Base-by-base conservation (phyloP, 2,113 vertebrate species). In the Barbus barbus region DNA sequence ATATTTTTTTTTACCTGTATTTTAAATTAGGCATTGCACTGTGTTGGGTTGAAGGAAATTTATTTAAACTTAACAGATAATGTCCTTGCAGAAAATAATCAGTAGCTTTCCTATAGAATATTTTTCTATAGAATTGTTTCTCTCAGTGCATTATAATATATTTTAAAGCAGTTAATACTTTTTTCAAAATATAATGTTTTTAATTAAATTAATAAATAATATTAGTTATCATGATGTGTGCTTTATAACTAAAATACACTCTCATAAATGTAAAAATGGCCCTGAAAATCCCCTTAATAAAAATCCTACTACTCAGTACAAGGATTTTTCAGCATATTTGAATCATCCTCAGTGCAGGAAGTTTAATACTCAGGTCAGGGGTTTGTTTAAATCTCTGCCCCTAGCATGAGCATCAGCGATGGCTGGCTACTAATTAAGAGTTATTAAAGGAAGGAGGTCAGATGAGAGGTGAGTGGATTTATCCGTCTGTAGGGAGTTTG, bases 401-500 rank as follows among this genome's bases (percentile, higher is more conserved):
- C 22, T 7, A 44, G 38, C 3, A n/a, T 41, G 67, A 71, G 67
- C 9, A 41, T 0, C 5, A 36, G 33, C 4, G 12, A 44, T 14
- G 36, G 31, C 13, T 14, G 22, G 69, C 69, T 72, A 24, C 69
- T 72, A 44, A 72, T 72, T 7, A 72, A 44, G 69, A 24, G 36
- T 72, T 72, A 72, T 72, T 72, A 72, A 71, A n/a, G 1, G 33
- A 72, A 72, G 69, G 31, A 65, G 61, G 61, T 31, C 61, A 65
- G 67, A 41, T 41, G 20, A 71, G 36, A 71, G 69, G 31, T 69
- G 31, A 80, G n/a, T 16, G 48, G 58, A 61, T 48, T 6, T 63
- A 83, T 76, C 24, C 36, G 33, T 75, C 56, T 63, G 20, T 74
- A 13, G 28, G 20, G 74, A 77, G 28, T 13, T 44, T 20, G 33